Evolutionary conservation across 2,113 vertebrate species (phyloP).

Genomic region (Sciurus niger): DNA sequence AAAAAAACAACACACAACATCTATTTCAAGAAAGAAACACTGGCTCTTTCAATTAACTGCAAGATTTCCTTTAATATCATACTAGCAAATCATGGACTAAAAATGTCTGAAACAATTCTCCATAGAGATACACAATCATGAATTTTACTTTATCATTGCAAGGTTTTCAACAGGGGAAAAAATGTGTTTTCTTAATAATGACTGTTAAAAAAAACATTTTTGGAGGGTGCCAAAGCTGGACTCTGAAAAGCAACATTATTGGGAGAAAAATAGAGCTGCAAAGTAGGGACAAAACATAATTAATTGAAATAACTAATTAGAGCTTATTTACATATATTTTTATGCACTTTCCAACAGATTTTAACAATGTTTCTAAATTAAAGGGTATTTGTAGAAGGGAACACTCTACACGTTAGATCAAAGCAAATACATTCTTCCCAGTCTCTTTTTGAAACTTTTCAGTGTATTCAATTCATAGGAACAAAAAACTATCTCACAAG

Average conservation of each 20-base stretch:
- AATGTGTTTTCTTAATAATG: slow-evolving; percentile 75
- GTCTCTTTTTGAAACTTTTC: slow-evolving; percentile 84
- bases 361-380: slow-evolving; percentile 80
- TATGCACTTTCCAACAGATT: slow-evolving; percentile 79
- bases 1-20: slow-evolving; percentile 49
- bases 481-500: slow-evolving; percentile 84
- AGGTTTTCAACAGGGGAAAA: slow-evolving; percentile 55
- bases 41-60: slow-evolving; percentile 65
- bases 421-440: slow-evolving; percentile 81
- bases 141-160: slow-evolving; percentile 61
- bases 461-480: slow-evolving; percentile 81
- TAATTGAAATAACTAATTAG: slow-evolving; percentile 85
- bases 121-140: slow-evolving; percentile 63
- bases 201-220: slow-evolving; percentile 70
- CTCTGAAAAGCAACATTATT: slow-evolving; percentile 63
- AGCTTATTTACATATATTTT: slow-evolving; percentile 84
- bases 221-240: slow-evolving; percentile 62
- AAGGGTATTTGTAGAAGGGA: slow-evolving; percentile 75
- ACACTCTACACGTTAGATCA: slow-evolving; percentile 80
- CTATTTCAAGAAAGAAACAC: slow-evolving; percentile 68
- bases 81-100: slow-evolving; percentile 49
- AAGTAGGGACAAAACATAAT: slow-evolving; percentile 77
- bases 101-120: slow-evolving; percentile 63
- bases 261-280: slow-evolving; percentile 52
- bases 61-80: slow-evolving; percentile 64